Base-by-base conservation (phyloP, 2,113 vertebrate species). In the Sardina pilchardus region DNA sequence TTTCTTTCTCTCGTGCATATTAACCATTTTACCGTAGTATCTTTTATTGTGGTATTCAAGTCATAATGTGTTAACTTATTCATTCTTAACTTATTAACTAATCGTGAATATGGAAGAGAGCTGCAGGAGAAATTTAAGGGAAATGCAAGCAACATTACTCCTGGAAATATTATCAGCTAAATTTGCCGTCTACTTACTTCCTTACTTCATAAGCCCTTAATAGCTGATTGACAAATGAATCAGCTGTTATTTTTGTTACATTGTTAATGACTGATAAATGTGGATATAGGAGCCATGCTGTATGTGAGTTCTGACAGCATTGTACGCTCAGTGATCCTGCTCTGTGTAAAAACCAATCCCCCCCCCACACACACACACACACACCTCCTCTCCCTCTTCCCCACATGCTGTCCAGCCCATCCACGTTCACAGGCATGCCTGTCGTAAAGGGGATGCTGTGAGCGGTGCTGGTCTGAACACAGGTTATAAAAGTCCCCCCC, bases 401-500 rank as follows among this genome's bases (percentile, higher is more conserved):
- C 53, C 53, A 59, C 53, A 59, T 24, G 19, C 53, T 24, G 45
- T 47, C 19, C 21, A 6, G 21, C 53, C 53, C 21, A 19, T 59
- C 53, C 53, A 59, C 19, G 53, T 21, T 59, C 30, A 36, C 30
- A 36, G 3, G 39, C 30, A 78, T 34, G 30, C 71, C 44, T 36
- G 82, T 39, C 50, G 50, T 88, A 88, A 88, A 83, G 3, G 7
- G 16, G 85, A 80, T 47, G 53, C 44, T 45, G 71, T 30, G 30
- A 10, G 26, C 63, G 63, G n/a, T 16, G 30, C 21, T 24, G 44
- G 53, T 83, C 83, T 81, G 63, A 71, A 42, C 42, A 43, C 84
- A 87, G 84, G 82, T 83, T 86, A 82, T 86, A 89, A 90, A 88
- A 89, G 59, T 78, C 12, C 36, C 80, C 42, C 24, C 30, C 12